Evolutionary conservation across 2,888 invertebrate genomes (phyloP).

Genomic region (Patella caerulea): DNA sequence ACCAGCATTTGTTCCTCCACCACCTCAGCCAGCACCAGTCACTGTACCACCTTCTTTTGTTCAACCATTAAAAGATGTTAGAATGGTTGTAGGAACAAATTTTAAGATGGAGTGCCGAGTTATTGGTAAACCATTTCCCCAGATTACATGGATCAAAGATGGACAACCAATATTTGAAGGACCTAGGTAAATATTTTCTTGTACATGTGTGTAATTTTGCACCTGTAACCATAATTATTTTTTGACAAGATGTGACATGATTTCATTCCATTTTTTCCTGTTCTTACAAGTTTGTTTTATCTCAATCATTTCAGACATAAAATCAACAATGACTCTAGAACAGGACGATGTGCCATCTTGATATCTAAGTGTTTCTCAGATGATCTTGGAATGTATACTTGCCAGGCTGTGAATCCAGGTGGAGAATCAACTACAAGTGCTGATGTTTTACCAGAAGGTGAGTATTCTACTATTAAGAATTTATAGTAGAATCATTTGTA

Average conservation of each 20-base stretch:
- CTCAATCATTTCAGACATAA: slow-evolving; percentile 54
- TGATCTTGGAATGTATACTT: slow-evolving; percentile 86
- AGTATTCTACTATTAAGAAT: slow-evolving; percentile 57
- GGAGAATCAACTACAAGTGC: slow-evolving; percentile 85
- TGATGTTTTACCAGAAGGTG: slow-evolving; percentile 86
- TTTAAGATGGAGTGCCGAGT: slow-evolving; percentile 68
- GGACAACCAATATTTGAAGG: slow-evolving; percentile 66
- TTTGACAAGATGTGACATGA: neutral
- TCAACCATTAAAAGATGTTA: slow-evolving; percentile 58
- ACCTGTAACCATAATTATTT: neutral
- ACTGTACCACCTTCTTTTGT: slow-evolving; percentile 58
- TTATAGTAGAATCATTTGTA: too few species aligned
- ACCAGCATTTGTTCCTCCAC: slow-evolving; percentile 21
- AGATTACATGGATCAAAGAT: slow-evolving; percentile 66
- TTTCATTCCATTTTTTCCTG: too few species aligned
- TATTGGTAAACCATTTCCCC: slow-evolving; percentile 67
- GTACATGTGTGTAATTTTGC: too few species aligned
- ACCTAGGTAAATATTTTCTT: slow-evolving; percentile 55
- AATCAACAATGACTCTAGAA: slow-evolving; percentile 73
- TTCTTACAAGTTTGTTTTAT: neutral
- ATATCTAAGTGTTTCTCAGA: slow-evolving; percentile 85
- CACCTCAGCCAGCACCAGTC: slow-evolving; percentile 44
- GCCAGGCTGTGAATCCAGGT: slow-evolving; percentile 84
- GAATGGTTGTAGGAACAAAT: slow-evolving; percentile 70
- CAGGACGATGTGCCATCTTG: slow-evolving; percentile 89